Conservation (phyloP, 64 coral and sea anemone genomes). For the Platygyra sinensis region DNA sequence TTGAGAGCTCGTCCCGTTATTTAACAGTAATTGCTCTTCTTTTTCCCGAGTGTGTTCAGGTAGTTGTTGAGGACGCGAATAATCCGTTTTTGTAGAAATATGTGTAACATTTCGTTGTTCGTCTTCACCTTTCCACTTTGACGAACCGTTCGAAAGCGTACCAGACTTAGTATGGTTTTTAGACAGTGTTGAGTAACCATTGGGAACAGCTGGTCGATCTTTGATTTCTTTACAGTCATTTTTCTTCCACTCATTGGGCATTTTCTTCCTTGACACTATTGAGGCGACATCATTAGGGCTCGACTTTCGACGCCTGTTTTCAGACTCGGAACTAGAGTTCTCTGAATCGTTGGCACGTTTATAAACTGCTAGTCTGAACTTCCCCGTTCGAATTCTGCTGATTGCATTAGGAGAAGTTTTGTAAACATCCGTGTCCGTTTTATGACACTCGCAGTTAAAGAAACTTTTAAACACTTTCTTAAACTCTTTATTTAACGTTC, state of each 20-base stretch:
- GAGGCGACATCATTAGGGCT: not conserved
- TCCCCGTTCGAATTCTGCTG: slow-evolving; percentile 11
- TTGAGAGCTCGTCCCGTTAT: not conserved
- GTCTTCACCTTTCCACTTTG: not conserved
- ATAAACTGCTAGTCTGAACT: slow-evolving; percentile 54
- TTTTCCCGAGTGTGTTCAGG: not conserved
- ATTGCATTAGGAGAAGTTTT: not conserved
- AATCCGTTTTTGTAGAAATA: not conserved
- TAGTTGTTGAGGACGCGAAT: not conserved
- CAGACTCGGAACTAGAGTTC: not conserved
- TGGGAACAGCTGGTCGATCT: not conserved
- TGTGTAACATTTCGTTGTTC: not conserved
- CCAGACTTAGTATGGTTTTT: too few species aligned
- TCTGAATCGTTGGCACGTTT: slow-evolving; percentile 18
- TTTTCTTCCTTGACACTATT: not conserved
- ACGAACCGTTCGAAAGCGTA: not conserved
- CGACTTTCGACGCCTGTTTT: slow-evolving; percentile 8
- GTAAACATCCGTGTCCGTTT: not conserved
- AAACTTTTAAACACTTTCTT: slow-evolving; percentile 86
- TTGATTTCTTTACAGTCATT: not conserved
- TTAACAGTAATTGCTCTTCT: not conserved
- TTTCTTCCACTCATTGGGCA: not conserved
- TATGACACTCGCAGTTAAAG: slow-evolving; percentile 70
- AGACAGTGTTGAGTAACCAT: not conserved
- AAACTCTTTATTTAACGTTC: slow-evolving; percentile 88